Evolutionary conservation across 1,140 invertebrate species (phyloP).

Genomic region (Rhagoletis zephyria): DNA sequence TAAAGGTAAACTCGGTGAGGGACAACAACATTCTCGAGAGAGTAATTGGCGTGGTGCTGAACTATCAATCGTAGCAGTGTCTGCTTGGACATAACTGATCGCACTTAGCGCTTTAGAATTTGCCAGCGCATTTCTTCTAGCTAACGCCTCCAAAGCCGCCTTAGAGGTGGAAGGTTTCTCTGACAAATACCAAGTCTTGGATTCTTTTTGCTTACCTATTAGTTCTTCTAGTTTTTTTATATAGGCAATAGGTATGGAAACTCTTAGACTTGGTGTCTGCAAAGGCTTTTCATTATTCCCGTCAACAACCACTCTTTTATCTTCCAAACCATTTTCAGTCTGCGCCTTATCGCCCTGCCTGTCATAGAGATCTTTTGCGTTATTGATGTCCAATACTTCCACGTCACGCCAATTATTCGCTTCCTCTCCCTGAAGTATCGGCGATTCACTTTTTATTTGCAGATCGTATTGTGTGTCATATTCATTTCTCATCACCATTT

Average conservation of each 20-base stretch:
- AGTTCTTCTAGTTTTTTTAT: constrained; percentile 1
- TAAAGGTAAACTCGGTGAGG: background rate
- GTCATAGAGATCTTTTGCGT: background rate
- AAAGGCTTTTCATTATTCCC: background rate
- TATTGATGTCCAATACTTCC: background rate
- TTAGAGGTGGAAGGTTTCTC: constrained; percentile 18
- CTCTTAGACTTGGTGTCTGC: background rate
- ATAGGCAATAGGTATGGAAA: background rate
- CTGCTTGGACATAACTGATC: background rate
- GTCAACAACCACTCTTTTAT: background rate
- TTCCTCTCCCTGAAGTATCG: background rate
- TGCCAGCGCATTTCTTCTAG: background rate
- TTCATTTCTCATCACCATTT: background rate
- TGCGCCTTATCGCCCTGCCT: background rate
- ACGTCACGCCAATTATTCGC: background rate
- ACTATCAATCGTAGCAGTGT: background rate
- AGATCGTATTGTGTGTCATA: background rate
- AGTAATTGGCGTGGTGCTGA: background rate
- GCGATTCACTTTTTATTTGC: too few species aligned
- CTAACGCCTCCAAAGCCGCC: constrained; percentile 7
- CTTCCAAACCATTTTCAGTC: background rate
- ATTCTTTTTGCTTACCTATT: background rate
- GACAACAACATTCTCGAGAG: background rate
- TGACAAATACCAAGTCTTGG: constrained; percentile 16
- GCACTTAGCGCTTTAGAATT: background rate